Percentiles rank a stretch among this genome's conserved stretches.
Conservation (phyloP, 2,888 invertebrate genomes). For the Boloria euphrosyne region DNA sequence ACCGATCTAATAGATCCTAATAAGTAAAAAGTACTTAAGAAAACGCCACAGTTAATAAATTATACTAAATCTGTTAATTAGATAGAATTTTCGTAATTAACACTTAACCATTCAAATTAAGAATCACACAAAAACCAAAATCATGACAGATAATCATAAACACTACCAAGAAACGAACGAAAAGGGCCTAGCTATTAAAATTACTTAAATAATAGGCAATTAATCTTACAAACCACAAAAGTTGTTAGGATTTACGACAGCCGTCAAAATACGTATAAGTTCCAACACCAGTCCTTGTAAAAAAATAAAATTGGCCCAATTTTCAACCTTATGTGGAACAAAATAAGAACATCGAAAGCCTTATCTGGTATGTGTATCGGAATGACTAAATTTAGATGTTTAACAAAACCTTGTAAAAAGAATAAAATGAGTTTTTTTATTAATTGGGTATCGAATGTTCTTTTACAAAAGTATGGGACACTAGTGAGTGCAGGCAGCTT, state of each 20-base stretch:
- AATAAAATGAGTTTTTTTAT: constrained; percentile 58
- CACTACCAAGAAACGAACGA: constrained; percentile 26
- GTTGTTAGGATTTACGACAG: constrained; percentile 62
- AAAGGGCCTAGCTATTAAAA: constrained; percentile 63
- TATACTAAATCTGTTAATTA: background rate
- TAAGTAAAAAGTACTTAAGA: no score
- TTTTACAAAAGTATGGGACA: constrained; percentile 13
- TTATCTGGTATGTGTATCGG: constrained; percentile 17
- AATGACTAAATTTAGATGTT: constrained; percentile 77
- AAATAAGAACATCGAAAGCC: background rate
- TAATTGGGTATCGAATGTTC: constrained; percentile 66
- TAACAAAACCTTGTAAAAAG: constrained; percentile 74
- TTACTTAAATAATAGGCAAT: constrained; percentile 75
- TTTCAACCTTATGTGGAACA: background rate
- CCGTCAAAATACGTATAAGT: constrained; percentile 76
- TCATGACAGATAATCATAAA: constrained; percentile 18
- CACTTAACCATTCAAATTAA: background rate
- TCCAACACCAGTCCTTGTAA: constrained; percentile 21
- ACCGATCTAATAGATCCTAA: no score
- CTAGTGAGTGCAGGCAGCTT: constrained; percentile 20
- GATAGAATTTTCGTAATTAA: background rate
- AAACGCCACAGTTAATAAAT: no score
- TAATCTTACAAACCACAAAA: constrained; percentile 72
- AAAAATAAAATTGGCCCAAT: background rate
- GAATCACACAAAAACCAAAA: constrained; percentile 13